Conservation (phyloP, 2,888 invertebrate genomes). For the Dichetophora obliterata region DNA sequence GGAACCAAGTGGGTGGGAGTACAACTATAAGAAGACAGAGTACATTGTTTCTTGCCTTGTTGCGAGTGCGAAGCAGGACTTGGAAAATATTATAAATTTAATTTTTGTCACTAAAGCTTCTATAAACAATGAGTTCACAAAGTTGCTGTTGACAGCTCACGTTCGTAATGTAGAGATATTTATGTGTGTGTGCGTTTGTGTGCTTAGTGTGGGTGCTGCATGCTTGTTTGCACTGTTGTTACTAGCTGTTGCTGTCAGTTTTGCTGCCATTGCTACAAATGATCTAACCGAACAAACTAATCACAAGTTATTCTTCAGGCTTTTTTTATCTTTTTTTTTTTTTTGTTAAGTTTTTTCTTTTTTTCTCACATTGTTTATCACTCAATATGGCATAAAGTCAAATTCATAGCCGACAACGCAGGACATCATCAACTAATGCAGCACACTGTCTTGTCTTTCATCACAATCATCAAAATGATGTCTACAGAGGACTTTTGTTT, state of each 20-base stretch:
- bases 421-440: no score
- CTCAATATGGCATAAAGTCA: background rate
- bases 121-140: conserved; percentile 33
- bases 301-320: conserved; percentile 6
- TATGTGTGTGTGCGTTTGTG: background rate
- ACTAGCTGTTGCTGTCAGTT: background rate
- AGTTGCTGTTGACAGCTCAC: conserved; percentile 33
- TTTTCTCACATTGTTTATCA: background rate
- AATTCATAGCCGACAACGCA: background rate
- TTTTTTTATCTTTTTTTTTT: background rate
- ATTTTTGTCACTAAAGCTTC: conserved; percentile 29
- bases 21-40: no score
- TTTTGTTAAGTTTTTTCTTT: background rate
- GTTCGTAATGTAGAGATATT: conserved; percentile 9
- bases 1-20: no score
- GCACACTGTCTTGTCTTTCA: background rate
- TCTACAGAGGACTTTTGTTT: conserved; percentile 3
- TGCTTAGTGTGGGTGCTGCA: no score
- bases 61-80: no score
- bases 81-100: conserved; percentile 11
- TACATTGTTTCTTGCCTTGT: no score
- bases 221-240: background rate
- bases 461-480: conserved; percentile 6
- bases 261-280: background rate
- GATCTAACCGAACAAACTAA: background rate